phyloP scores from a whole-genome alignment of 64 coral and sea anemone genomes.

The Porites lutea region DNA sequence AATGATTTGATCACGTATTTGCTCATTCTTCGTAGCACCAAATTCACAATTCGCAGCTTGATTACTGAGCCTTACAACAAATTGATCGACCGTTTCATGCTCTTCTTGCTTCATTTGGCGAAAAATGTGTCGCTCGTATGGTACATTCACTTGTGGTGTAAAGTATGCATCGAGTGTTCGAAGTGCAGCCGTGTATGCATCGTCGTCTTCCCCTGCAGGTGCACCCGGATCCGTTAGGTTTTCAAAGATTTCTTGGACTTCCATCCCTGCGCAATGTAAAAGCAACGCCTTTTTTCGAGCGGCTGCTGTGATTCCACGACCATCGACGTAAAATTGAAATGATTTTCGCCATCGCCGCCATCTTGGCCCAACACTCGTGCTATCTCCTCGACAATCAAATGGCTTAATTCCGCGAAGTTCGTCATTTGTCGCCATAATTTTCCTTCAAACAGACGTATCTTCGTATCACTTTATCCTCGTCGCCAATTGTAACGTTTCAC shows the following conservation, averaged over 20 bases:
- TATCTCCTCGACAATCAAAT: slow-evolving; percentile 19
- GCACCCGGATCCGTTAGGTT: slow-evolving; percentile 44
- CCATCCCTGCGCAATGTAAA: slow-evolving; percentile 49
- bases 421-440: too few species aligned
- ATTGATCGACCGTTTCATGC: too few species aligned
- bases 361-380: slow-evolving; percentile 15
- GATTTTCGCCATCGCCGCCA: slow-evolving; percentile 36
- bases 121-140: slow-evolving; percentile 50
- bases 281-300: slow-evolving; percentile 13
- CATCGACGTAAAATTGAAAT: slow-evolving; percentile 52
- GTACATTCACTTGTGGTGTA: slow-evolving; percentile 45
- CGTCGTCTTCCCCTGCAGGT: slow-evolving; percentile 13
- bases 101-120: slow-evolving; percentile 50
- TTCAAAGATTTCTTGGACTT: slow-evolving; percentile 58
- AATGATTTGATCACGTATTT: too few species aligned
- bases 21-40: too few species aligned
- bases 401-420: background rate
- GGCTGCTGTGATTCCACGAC: slow-evolving; percentile 8
- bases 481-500: too few species aligned
- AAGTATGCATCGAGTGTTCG: slow-evolving; percentile 36
- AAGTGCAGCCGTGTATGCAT: slow-evolving; percentile 28
- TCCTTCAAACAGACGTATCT: too few species aligned
- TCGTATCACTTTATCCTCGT: too few species aligned
- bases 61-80: too few species aligned
- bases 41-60: too few species aligned